Percentiles rank a stretch among this genome's conserved stretches.
phyloP scores from a whole-genome alignment of 2,797 vertebrate genomes.

The Huso huso region DNA sequence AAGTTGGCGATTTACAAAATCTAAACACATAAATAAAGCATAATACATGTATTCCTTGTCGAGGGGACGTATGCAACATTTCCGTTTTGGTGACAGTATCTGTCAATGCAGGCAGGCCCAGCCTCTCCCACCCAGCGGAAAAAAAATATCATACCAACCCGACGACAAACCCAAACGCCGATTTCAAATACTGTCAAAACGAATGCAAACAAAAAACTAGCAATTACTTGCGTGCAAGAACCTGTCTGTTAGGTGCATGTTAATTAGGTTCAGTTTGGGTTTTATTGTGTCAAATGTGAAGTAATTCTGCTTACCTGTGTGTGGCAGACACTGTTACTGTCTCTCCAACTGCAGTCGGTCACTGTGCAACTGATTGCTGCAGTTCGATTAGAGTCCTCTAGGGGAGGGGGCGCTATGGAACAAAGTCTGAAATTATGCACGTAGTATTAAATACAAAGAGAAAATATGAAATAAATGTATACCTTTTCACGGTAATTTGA shows the following conservation, averaged over 20 bases:
- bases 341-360: conserved; percentile 57
- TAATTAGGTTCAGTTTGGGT: not conserved
- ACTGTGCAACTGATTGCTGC: conserved; percentile 41
- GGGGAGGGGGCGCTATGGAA: conserved; percentile 42
- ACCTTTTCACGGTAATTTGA: no score
- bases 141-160: conserved; percentile 26
- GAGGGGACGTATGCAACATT: no score
- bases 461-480: no score
- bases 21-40: no score
- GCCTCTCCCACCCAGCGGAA: conserved; percentile 45
- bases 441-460: no score
- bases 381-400: conserved; percentile 34
- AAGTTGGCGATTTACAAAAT: no score
- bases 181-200: conserved; percentile 33
- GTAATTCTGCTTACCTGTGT: conserved; percentile 53
- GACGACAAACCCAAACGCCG: conserved; percentile 37
- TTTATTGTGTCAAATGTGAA: not conserved
- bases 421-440: not conserved
- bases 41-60: no score
- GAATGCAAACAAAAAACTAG: conserved; percentile 9
- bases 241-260: not conserved
- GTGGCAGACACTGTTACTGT: conserved; percentile 58
- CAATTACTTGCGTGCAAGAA: conserved; percentile 1
- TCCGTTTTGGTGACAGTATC: no score
- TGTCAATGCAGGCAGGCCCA: conserved; percentile 39